These are phyloP conservation scores for Holothuria leucospilota DNA, from an alignment of 53 echinoderm and acorn worm genomes.

Conservation along the genomic window DNA sequence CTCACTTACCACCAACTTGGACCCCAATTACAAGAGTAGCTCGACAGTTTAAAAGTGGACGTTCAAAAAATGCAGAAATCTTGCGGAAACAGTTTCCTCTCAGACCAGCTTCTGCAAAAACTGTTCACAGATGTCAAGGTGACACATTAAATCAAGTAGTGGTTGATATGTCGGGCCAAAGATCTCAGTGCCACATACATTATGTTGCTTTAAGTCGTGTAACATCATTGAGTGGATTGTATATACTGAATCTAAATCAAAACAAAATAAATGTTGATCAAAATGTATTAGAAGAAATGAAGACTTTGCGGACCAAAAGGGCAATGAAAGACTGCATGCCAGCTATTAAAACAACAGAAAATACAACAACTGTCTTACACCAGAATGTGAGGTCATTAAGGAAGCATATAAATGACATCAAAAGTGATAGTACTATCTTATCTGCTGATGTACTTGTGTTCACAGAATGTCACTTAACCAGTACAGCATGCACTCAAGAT, in stretches of 20 bases:
- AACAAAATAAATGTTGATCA: too few relatives aligned
- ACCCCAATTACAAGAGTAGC: conserved; percentile 21
- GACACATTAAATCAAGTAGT: conserved; percentile 28
- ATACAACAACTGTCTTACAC: too few relatives aligned
- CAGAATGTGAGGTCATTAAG: neutral
- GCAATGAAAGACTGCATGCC: too few relatives aligned
- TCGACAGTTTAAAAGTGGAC: conserved; percentile 21
- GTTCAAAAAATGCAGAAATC: conserved; percentile 30
- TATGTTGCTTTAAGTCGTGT: neutral
- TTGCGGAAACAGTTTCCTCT: conserved; percentile 20
- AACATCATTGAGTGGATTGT: neutral
- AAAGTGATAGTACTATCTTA: neutral
- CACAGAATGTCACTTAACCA: conserved; percentile 13
- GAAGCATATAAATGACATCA: neutral
- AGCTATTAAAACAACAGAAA: too few relatives aligned
- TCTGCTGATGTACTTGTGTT: conserved; percentile 26
- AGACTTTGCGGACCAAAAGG: too few relatives aligned
- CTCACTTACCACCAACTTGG: conserved; percentile 11
- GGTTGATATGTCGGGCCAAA: neutral
- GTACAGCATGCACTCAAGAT: neutral
- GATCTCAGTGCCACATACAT: conserved; percentile 6
- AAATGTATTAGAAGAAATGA: too few relatives aligned
- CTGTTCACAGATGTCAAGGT: conserved; percentile 47
- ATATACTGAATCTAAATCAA: conserved; percentile 4
- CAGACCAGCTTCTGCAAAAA: conserved; percentile 29